phyloP scores from a whole-genome alignment of 2,888 invertebrate species.

The Amphipoea lucens region DNA sequence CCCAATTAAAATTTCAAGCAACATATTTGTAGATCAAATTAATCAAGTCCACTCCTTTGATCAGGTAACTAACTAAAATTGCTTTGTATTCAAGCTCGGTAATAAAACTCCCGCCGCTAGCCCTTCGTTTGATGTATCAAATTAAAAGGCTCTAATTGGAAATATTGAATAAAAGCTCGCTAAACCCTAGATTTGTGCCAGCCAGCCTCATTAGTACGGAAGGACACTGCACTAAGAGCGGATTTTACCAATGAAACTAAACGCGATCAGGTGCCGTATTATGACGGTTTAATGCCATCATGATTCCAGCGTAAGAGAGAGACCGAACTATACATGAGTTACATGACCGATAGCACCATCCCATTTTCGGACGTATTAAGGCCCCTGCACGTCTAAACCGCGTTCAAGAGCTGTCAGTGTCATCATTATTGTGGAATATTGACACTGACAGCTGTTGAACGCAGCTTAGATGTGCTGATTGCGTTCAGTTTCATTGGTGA shows the following conservation, averaged over 20 bases:
- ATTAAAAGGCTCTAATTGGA: conserved; percentile 34
- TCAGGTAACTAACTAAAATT: conserved; percentile 8
- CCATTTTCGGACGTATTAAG: neutral
- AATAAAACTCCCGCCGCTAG: conserved; percentile 12
- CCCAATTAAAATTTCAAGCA: neutral
- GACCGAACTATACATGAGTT: neutral
- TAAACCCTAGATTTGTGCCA: conserved; percentile 30
- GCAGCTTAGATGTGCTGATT: neutral
- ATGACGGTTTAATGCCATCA: neutral
- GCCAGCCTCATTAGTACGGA: conserved; percentile 36
- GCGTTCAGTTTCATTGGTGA: neutral
- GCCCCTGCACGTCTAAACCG: neutral
- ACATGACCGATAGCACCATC: neutral
- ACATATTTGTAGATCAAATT: neutral
- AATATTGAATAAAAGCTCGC: conserved; percentile 37
- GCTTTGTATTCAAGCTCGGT: conserved; percentile 4
- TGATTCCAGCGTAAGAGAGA: neutral
- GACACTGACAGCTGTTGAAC: neutral
- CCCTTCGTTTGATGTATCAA: conserved; percentile 19
- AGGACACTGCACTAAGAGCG: conserved; percentile 8
- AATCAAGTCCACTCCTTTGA: neutral
- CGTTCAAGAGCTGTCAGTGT: neutral
- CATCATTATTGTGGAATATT: neutral
- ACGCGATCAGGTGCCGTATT: neutral
- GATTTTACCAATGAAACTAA: neutral